Base-by-base conservation (phyloP, 2,888 invertebrate species). In the Calliopum simillimum region DNA sequence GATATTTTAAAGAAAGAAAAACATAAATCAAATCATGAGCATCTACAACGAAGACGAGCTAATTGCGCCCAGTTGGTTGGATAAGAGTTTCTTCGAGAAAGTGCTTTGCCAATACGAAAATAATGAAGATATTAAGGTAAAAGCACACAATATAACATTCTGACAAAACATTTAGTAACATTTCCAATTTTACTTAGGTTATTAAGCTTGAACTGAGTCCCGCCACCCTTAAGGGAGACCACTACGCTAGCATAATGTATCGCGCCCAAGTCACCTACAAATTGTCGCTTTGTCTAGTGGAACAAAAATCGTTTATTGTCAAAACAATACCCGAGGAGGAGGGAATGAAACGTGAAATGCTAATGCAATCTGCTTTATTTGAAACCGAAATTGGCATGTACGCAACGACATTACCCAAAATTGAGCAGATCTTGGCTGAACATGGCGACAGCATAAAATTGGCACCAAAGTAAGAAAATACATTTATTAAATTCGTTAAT, bases 221-320 rank as follows among this genome's bases (percentile, higher is more conserved):
- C 1, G 79, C 76, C 8, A 71, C 75, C 19, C 53, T 69, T 3
- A 78, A 74, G 25, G 77, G 78, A 8, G 78, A 78, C 69, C 78
- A 79, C 56, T 80, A 77, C 73, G 78, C 76, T 13, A 80, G 79
- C 64, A 55, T 76, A 46, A 78, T 79, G 77, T 78, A 76, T 68
- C 74, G 79, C 4, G 74, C 75, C 1, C 73, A 59, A 49, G 62
- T 78, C 3, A 44, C 53, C 14, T 78, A 73, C 55, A 41, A 19
- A n/a, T 53, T 47, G 11, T 44, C 1, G 23, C 51, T 1, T 49
- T 49, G 14, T n/a, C n/a, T n/a, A n/a, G n/a, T n/a, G n/a, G n/a
- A n/a, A n/a, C 5, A 33, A 33, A 33, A 2, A 3, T 76, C 77
- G 0, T 55, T 79, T 23, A 70, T 80, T 25, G 66, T 77, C 0